These are phyloP conservation scores for Hypothenemus hampei DNA, from an alignment of 1,140 invertebrate species.

Conservation along the genomic window DNA sequence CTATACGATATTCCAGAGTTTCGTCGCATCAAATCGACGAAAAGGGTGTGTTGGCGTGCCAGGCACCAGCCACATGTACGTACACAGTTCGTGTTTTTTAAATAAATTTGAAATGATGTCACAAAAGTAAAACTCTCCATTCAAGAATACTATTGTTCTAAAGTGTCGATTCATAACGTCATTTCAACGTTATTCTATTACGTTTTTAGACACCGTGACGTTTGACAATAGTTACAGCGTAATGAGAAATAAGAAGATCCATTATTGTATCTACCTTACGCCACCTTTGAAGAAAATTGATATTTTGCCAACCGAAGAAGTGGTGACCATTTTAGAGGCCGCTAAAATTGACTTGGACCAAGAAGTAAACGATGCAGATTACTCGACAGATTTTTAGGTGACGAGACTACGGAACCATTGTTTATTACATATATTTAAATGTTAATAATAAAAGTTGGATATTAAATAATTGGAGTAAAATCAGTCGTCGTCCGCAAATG, in stretches of 20 bases:
- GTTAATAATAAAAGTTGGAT: background rate
- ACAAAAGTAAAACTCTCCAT: too few species aligned
- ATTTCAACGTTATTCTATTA: constrained; percentile 11
- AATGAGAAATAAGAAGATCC: constrained; percentile 73
- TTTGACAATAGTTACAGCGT: constrained; percentile 87
- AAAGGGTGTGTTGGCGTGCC: constrained; percentile 69
- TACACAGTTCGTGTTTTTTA: constrained; percentile 20
- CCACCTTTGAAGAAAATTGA: constrained; percentile 29
- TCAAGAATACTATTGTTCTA: too few species aligned
- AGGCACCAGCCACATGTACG: constrained; percentile 76
- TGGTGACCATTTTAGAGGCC: background rate
- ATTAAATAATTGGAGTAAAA: background rate
- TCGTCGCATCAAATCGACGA: constrained; percentile 72
- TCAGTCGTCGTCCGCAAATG: constrained; percentile 13
- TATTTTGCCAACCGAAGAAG: constrained; percentile 27
- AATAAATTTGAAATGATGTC: too few species aligned
- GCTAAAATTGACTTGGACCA: too few species aligned
- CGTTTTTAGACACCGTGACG: constrained; percentile 73
- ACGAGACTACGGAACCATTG: too few species aligned
- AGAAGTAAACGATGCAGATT: too few species aligned
- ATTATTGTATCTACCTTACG: constrained; percentile 58
- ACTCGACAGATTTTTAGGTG: too few species aligned
- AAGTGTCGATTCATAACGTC: too few species aligned
- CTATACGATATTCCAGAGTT: constrained; percentile 66
- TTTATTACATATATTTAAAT: too few species aligned